These are phyloP conservation scores for Styela clava DNA, from an alignment of 23 tunicate genomes.

Conservation along the genomic window DNA sequence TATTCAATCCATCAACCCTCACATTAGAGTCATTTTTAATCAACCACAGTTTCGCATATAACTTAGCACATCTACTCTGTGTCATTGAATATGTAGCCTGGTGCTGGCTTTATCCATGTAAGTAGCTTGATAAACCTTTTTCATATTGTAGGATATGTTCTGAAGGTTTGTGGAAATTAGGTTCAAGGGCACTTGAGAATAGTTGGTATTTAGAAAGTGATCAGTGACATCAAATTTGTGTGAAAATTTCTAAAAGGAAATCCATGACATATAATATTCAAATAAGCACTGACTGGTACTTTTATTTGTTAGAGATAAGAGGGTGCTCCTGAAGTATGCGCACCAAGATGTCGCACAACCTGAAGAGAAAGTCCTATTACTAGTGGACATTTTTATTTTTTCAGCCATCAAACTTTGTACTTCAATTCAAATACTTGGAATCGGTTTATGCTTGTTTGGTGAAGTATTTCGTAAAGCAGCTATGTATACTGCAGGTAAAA, in stretches of 20 bases:
- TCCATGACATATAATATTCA: too few species aligned
- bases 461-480: conserved; percentile 65
- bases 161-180: too few species aligned
- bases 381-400: too few species aligned
- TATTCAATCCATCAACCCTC: conserved; percentile 71
- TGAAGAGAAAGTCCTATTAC: too few species aligned
- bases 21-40: conserved; percentile 65
- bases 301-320: too few species aligned
- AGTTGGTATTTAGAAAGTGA: too few species aligned
- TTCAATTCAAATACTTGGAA: conserved; percentile 34
- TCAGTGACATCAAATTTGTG: too few species aligned
- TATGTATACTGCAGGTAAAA: conserved; percentile 86
- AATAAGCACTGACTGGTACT: too few species aligned
- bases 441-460: conserved; percentile 49
- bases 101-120: conserved; percentile 57
- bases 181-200: too few species aligned
- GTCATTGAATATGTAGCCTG: conserved; percentile 49
- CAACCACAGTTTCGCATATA: conserved; percentile 82
- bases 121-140: background rate
- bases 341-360: too few species aligned
- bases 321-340: too few species aligned
- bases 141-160: background rate
- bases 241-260: too few species aligned
- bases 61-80: conserved; percentile 57
- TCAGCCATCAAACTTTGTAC: conserved; percentile 35